Base-by-base conservation (phyloP, 2,113 vertebrate species). In the Manacus vitellinus region DNA sequence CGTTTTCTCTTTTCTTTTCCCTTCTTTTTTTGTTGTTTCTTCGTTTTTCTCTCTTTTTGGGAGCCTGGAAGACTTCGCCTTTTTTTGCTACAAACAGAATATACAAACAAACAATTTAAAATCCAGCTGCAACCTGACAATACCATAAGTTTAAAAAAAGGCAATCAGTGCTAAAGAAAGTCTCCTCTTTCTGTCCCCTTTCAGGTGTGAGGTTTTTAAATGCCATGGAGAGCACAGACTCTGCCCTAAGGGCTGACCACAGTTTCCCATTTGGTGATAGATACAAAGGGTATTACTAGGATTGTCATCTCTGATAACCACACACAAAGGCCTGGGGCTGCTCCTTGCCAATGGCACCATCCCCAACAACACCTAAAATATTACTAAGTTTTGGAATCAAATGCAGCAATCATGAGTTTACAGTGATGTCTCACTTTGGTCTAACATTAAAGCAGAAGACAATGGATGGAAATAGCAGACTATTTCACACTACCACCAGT, bases 1-100 rank as follows among this genome's bases (percentile, higher is more conserved):
- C 95, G 98, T 95, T 98, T 99, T 99, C 94, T 98, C 98, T 90
- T 97, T 98, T 28, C 94, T 98, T 62, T 98, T 99, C 12, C 98
- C 98, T 91, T 99, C 99, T 49, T 98, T 98, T 92, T 99, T 99
- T 54, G 97, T 98, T 86, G 97, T 97, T 89, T 98, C 98, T 56
- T 98, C 98, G 4, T 96, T 97, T 97, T 98, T 99, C 95, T 98
- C 98, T 94, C 97, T 97, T 92, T 98, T 99, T 76, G 98, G 56
- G 61, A 97, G 92, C 97, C 98, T 99, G 87, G 98, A 97, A 86
- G 97, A 76, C 97, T 99, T 99, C 5, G 62, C 87, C 94, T 99
- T 99, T 98, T 99, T 99, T 96, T 99, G 98, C 98, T 99, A 94
- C 28, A 72, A 96, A 76, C 4, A 91, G 49, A 96, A 82, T 3